Conservation (phyloP, 2,888 invertebrate genomes). For the Archips xylosteana region DNA sequence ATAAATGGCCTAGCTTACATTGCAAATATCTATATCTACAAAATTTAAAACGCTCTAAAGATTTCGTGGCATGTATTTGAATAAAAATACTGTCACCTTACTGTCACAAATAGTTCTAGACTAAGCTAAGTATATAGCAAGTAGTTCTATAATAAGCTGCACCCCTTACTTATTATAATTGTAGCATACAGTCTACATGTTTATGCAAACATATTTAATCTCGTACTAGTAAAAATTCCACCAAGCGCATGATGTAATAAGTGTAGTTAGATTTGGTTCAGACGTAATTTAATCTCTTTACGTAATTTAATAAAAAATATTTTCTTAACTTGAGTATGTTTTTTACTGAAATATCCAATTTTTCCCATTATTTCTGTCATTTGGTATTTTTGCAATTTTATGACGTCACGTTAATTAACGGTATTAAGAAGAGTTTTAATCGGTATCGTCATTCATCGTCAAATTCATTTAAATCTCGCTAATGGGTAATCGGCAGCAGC, state of each 20-base stretch:
- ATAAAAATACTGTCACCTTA: neutral
- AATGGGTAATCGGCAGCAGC: constrained; percentile 1
- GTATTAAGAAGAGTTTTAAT: neutral
- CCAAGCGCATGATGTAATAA: constrained; percentile 6
- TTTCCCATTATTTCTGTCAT: constrained; percentile 2
- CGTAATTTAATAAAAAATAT: neutral
- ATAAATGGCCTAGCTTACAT: too few relatives aligned
- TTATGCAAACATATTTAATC: constrained; percentile 14
- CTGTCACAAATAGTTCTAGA: neutral
- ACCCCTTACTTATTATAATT: constrained; percentile 18
- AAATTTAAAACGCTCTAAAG: too few relatives aligned
- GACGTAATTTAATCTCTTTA: neutral
- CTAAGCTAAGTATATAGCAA: too few relatives aligned
- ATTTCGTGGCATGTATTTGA: neutral
- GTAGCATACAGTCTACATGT: neutral
- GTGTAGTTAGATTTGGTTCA: neutral
- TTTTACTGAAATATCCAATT: neutral
- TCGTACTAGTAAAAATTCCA: constrained; percentile 1
- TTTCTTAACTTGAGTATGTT: neutral
- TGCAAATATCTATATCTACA: too few relatives aligned
- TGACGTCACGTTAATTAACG: neutral
- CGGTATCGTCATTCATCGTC: constrained; percentile 14
- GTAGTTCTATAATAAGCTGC: neutral
- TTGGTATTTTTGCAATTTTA: neutral
- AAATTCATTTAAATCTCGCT: neutral